These are phyloP conservation scores for Macrobrachium nipponense DNA, from an alignment of 1,140 invertebrate genomes.

Conservation along the genomic window DNA sequence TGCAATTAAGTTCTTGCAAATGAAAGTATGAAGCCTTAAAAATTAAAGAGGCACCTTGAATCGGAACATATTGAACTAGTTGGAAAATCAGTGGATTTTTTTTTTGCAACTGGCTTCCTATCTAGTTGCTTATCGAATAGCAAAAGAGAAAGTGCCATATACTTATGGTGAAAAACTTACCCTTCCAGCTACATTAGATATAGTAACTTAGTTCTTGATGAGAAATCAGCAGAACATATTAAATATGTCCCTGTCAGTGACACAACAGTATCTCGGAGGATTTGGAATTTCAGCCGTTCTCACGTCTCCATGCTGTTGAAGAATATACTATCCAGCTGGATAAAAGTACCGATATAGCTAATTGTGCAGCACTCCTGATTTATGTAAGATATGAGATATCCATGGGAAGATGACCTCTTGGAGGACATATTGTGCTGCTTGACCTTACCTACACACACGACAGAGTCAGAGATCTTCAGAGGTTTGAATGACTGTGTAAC, in stretches of 20 bases:
- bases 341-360: constrained; percentile 34
- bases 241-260: constrained; percentile 31
- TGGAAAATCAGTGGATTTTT: constrained; percentile 29
- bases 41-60: constrained; percentile 25
- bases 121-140: constrained; percentile 31
- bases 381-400: constrained; percentile 17
- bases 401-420: too few relatives aligned
- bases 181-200: constrained; percentile 17
- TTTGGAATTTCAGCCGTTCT: too few relatives aligned
- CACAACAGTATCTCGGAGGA: constrained; percentile 26
- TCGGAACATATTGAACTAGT: constrained; percentile 12
- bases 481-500: constrained; percentile 41
- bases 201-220: constrained; percentile 23
- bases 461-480: constrained; percentile 23
- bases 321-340: constrained; percentile 32
- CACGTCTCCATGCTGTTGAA: constrained; percentile 23
- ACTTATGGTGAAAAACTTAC: constrained; percentile 37
- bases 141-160: constrained; percentile 37
- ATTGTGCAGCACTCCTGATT: constrained; percentile 10
- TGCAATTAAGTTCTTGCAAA: constrained; percentile 45
- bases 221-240: constrained; percentile 21
- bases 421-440: constrained; percentile 16
- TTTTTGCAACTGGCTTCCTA: constrained; percentile 35
- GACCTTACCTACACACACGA: constrained; percentile 22
- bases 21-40: constrained; percentile 37